Conservation (phyloP, 2,797 vertebrate species). For the Mareca penelope region DNA sequence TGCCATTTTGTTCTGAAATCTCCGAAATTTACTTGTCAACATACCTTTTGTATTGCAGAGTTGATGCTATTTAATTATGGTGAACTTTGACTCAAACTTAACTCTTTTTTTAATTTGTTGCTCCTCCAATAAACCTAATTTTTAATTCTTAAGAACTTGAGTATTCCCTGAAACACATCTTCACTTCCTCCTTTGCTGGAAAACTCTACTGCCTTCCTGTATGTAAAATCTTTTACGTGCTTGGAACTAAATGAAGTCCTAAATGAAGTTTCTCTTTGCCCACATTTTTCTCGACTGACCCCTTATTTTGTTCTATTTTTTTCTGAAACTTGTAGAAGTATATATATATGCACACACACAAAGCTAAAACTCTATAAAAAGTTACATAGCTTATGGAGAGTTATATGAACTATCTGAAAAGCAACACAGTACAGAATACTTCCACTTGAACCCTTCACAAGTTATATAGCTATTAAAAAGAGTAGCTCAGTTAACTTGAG, state of each 20-base stretch:
- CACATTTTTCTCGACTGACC: neutral
- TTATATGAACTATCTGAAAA: neutral
- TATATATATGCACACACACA: neutral
- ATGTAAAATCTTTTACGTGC: neutral
- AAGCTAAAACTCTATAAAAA: neutral
- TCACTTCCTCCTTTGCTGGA: neutral
- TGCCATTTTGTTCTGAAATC: neutral
- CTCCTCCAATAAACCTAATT: neutral
- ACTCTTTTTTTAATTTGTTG: neutral
- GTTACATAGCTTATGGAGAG: neutral
- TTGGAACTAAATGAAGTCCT: neutral
- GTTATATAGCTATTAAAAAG: neutral
- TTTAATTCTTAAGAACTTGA: neutral
- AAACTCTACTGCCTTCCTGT: accelerated
- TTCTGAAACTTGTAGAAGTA: neutral
- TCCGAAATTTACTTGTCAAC: neutral
- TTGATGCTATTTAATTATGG: neutral
- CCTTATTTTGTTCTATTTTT: neutral
- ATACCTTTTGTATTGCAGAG: neutral
- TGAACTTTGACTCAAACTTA: neutral
- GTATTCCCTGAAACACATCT: neutral
- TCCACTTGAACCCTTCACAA: neutral
- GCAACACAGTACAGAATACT: neutral
- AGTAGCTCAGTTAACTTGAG: neutral
- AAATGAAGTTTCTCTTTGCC: neutral